A percentile compares a stretch with the other conserved stretches of the same genome.
Conservation (phyloP, 2,888 invertebrate genomes). For the Lasius platythorax region DNA sequence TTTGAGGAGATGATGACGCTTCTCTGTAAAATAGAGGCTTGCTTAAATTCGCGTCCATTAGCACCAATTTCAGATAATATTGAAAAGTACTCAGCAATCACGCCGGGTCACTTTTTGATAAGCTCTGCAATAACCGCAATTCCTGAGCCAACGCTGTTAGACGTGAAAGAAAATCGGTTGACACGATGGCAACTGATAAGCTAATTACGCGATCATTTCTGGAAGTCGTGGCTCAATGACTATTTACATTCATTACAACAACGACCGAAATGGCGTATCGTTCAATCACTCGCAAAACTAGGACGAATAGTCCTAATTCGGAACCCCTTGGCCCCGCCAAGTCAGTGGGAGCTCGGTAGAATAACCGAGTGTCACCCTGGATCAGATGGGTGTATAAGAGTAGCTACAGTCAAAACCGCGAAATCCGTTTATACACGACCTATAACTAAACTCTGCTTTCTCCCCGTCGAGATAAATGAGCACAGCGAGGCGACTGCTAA, state of each 20-base stretch:
- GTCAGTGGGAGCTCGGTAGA: background rate
- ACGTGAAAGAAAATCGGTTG: background rate
- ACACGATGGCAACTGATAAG: background rate
- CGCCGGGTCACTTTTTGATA: background rate
- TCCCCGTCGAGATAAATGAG: background rate
- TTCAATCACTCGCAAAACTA: background rate
- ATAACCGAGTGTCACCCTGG: background rate
- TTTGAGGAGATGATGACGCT: background rate
- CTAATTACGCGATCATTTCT: background rate
- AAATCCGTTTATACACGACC: background rate
- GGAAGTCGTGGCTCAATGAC: background rate
- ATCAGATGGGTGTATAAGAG: background rate
- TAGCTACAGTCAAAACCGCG: background rate
- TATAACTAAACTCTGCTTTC: background rate
- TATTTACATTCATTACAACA: background rate
- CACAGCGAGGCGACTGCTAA: too few species aligned
- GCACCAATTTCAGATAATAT: background rate
- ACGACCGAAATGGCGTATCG: background rate
- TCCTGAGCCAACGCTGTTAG: background rate
- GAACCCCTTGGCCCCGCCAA: background rate
- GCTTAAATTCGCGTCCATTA: background rate
- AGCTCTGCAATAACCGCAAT: background rate
- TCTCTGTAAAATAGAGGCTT: background rate
- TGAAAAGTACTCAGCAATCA: background rate
- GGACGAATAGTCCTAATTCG: background rate